Evolutionary conservation across 1,140 invertebrate species (phyloP), one percentile per base, ranked within the genome.

Genomic region (Pachyrhynchus sulphureomaculatus): DNA sequence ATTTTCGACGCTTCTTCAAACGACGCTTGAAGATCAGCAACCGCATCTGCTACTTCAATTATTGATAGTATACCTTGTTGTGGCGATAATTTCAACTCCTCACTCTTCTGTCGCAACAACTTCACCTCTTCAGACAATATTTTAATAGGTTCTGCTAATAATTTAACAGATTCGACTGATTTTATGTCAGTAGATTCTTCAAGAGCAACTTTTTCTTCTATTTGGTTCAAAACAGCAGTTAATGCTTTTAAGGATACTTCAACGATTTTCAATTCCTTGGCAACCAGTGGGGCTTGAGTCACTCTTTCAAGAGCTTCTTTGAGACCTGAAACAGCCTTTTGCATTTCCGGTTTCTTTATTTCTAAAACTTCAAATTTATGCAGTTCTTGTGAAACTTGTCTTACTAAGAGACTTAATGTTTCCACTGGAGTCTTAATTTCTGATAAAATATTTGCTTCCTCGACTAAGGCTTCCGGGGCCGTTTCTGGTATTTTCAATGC

Each of bases 281-380:
- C 9, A 55, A 51, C 48, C 2, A 56, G 45, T 5, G 59, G 12
- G 13, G n/a, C 2, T 34, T 52, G 34, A 2, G 45, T n/a, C 1
- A 62, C 42, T 42, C 23, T 65, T 10, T 51, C 41, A 10, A 68
- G 44, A 44, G 45, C 34, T 33, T 59, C 33, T 60, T 67, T 67
- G 4, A 64, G 2, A 6, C 21, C 21, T n/a, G 41, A 12, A 34
- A 64, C 23, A 23, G 57, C 45, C 9, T 39, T 48, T 4, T 45
- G 21, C 1, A 67, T 8, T 52, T 56, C 24, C n/a, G 47, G 51
- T 45, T 51, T 52, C 3, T 48, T 29, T 9, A 39, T 10, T 13
- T 67, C 48, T 4, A 29, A 13, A n/a, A 53, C 13, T 41, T 60
- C 34, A 9, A 57, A 48, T 32, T 51, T 54, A 18, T 36, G 34